Evolutionary conservation across 2,888 invertebrate species (phyloP).

Genomic region (Copidosoma aretas): DNA sequence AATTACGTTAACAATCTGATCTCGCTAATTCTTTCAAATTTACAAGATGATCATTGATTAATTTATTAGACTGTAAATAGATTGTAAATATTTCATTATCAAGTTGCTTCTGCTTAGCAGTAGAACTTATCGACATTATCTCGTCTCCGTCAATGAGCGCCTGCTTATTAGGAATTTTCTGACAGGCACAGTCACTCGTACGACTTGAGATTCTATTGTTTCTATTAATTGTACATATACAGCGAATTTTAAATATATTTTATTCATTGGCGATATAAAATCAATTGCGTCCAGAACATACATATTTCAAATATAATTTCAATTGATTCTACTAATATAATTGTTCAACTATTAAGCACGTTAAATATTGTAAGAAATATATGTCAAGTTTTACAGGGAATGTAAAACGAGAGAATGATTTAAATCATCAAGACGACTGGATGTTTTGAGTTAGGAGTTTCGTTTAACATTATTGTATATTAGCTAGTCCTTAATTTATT

Average conservation of each 20-base stretch:
- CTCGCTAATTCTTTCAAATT: constrained; percentile 39
- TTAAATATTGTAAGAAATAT: background rate
- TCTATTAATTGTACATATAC: background rate
- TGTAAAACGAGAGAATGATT: no score
- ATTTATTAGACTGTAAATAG: constrained; percentile 27
- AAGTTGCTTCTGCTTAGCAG: no score
- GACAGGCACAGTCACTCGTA: no score
- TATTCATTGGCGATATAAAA: background rate
- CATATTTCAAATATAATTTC: background rate
- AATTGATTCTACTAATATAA: constrained; percentile 11
- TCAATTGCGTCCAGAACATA: background rate
- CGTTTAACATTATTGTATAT: no score
- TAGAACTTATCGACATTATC: background rate
- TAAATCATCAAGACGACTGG: no score
- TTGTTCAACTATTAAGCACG: constrained; percentile 23
- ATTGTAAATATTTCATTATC: background rate
- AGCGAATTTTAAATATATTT: background rate
- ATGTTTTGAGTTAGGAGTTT: no score
- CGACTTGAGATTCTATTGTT: background rate
- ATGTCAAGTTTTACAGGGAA: background rate
- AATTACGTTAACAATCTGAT: constrained; percentile 39
- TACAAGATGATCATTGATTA: constrained; percentile 36
- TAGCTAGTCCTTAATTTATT: no score
- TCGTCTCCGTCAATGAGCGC: background rate
- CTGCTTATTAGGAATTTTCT: no score